Percentiles rank a stretch among this genome's conserved stretches.
These are phyloP conservation scores for Prosopocoilus inquinatus DNA, from an alignment of 2,888 invertebrate species.

Conservation along the genomic window DNA sequence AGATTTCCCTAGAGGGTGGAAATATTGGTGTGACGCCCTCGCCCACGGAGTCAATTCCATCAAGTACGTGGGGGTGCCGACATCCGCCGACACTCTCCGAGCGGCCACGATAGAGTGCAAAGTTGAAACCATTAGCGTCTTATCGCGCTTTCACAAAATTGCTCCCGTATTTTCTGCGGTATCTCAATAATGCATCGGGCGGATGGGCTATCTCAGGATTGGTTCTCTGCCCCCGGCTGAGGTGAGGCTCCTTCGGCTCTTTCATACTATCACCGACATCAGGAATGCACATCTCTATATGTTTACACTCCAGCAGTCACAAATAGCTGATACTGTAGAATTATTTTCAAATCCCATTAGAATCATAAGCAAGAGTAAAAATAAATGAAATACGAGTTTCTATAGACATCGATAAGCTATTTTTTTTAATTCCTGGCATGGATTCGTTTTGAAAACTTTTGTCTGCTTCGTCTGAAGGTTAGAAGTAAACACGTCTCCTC, in stretches of 20 bases:
- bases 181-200: constrained; percentile 52
- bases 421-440: no score
- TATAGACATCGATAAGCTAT: no score
- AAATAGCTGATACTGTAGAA: no score
- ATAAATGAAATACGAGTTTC: no score
- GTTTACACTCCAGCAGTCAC: no score
- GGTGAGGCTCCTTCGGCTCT: neutral
- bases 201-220: constrained; percentile 22
- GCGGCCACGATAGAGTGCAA: constrained; percentile 56
- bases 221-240: neutral
- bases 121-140: constrained; percentile 60
- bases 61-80: constrained; percentile 33
- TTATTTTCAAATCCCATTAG: no score
- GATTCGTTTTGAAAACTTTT: no score
- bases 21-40: constrained; percentile 31
- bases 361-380: no score
- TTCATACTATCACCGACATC: neutral
- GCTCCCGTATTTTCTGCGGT: constrained; percentile 53
- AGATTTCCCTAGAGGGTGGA: constrained; percentile 48
- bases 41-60: constrained; percentile 33
- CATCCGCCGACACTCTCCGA: constrained; percentile 29
- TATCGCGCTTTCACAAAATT: constrained; percentile 53
- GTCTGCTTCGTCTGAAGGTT: no score
- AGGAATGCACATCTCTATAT: neutral
- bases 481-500: no score